A percentile compares a stretch with the other conserved stretches of the same genome.
phyloP scores from a whole-genome alignment of 2,113 vertebrate genomes.

The Indicator indicator region DNA sequence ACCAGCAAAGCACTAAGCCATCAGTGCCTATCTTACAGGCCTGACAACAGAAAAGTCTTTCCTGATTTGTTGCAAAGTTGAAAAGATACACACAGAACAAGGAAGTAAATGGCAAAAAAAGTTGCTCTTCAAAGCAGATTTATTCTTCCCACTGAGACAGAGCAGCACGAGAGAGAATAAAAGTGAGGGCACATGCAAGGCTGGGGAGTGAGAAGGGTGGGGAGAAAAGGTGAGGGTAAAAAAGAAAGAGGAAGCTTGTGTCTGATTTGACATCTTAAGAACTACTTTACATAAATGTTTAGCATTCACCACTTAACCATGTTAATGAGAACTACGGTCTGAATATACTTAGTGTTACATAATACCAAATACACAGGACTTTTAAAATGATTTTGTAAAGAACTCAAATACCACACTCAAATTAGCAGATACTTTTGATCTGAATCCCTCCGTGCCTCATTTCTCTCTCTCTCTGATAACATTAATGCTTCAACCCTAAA shows the following conservation, averaged over 20 bases:
- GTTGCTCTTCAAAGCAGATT: neutral
- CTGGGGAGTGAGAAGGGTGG: neutral
- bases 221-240: too few relatives aligned
- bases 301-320: neutral
- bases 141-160: neutral
- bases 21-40: neutral
- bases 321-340: neutral
- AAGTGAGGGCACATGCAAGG: neutral
- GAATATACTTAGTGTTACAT: neutral
- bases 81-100: neutral
- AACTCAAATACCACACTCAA: neutral
- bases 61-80: neutral
- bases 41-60: neutral
- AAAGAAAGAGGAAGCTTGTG: neutral
- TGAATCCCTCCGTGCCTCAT: slow-evolving; percentile 15
- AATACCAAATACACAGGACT: neutral
- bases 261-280: neutral
- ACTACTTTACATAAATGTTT: neutral
- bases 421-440: slow-evolving; percentile 30
- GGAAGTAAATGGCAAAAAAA: neutral
- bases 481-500: neutral
- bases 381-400: neutral
- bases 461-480: neutral
- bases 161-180: neutral
- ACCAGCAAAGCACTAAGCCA: neutral